Evolutionary conservation across 2,888 invertebrate species (phyloP), one percentile per base, ranked within the genome.

Genomic region (Ectobius pallidus): DNA sequence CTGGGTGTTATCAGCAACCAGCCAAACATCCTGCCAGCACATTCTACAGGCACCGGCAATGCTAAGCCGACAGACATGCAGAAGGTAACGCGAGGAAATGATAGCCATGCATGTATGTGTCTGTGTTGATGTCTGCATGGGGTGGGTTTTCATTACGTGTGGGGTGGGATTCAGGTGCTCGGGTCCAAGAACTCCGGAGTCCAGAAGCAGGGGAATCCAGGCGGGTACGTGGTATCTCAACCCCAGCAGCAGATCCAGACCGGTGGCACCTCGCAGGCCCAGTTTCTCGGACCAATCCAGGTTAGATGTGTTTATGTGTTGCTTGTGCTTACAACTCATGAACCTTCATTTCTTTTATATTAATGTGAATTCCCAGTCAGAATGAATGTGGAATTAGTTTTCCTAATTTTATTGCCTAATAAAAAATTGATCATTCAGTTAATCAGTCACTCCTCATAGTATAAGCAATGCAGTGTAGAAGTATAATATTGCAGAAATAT

Each of bases 1-100:
- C 92, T 77, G 88, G 91, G 67, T 91, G 92, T 6, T 90, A 91
- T 73, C 92, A 93, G 83, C 88, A 91, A 77, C 7, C 92, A 90
- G 81, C 88, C 89, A 2, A 89, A 87, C 79, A 88, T 90, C 63
- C 81, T 90, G 77, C 89, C 89, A 0, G 87, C 88, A 20, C 89
- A 90, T 80, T 87, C 88, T 0, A 85, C 84, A 4, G 46, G 27
- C 18, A 83, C 85, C 0, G 85, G 84, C 1, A 76, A 73, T 9
- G 88, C 87, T 78, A 90, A 90, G 78, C 85, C 85, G 16, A 84
- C 85, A 71, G 91, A 91, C 73, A 87, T 91, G 86, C 90, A 90
- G 78, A 91, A 91, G 86, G 90, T 90, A 82, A 58, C 11, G 11
- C 46, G 7, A n/a, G n/a, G n/a, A n/a, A n/a, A n/a, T n/a, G n/a